These are phyloP conservation scores for Centruroides sculpturatus DNA, from an alignment of 1,140 invertebrate species.

Conservation along the genomic window DNA sequence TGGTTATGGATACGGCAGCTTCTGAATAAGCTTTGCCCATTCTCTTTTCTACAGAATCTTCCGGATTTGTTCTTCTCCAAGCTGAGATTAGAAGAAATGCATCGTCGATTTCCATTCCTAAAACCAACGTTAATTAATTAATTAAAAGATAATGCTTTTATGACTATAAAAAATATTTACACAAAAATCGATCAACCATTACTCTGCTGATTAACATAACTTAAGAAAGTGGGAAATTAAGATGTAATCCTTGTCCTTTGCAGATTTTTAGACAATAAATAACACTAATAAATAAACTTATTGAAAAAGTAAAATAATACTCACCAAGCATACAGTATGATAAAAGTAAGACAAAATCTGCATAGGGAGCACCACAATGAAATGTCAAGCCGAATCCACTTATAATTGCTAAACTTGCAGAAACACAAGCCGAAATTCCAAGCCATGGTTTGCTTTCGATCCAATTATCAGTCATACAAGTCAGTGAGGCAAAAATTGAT, in stretches of 20 bases:
- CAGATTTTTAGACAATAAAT: too few relatives aligned
- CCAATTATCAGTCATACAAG: conserved; percentile 66
- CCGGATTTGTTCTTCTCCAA: conserved; percentile 67
- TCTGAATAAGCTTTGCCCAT: conserved; percentile 78
- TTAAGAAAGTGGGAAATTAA: too few relatives aligned
- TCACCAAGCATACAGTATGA: conserved; percentile 90
- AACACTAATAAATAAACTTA: too few relatives aligned
- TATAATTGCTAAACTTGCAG: conserved; percentile 69
- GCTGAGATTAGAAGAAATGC: conserved; percentile 92
- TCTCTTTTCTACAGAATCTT: conserved; percentile 60
- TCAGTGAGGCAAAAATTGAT: conserved; percentile 40
- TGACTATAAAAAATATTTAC: too few relatives aligned
- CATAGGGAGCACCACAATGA: conserved; percentile 78
- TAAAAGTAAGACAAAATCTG: conserved; percentile 85
- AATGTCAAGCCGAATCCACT: conserved; percentile 80
- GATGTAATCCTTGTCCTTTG: too few relatives aligned
- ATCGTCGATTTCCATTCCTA: conserved; percentile 91
- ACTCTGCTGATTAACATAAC: too few relatives aligned
- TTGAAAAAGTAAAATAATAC: conserved; percentile 20
- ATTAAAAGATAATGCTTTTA: too few relatives aligned
- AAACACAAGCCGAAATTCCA: conserved; percentile 78
- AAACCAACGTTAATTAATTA: neutral
- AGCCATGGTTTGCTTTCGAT: conserved; percentile 78
- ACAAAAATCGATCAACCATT: too few relatives aligned
- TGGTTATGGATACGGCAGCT: conserved; percentile 94